Evolutionary conservation across 2,888 invertebrate genomes (phyloP).

Genomic region (Diplolepis rosae): DNA sequence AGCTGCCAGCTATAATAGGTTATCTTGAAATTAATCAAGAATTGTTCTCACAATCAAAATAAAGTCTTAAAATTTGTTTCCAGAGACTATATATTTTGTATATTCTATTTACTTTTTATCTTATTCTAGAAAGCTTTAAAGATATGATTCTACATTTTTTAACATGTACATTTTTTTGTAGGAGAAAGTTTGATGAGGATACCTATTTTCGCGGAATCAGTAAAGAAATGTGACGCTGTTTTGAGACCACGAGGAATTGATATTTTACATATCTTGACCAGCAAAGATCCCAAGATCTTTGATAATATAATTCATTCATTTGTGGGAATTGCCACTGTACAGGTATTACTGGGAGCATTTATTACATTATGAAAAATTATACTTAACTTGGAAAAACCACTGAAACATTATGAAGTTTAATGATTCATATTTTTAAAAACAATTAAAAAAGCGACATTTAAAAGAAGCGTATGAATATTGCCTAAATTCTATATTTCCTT

Average conservation of each 20-base stretch:
- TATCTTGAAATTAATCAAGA: not conserved
- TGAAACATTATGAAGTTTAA: too few relatives aligned
- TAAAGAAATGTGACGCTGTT: slow-evolving; percentile 78
- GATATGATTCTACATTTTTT: too few relatives aligned
- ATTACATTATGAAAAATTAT: slow-evolving; percentile 21
- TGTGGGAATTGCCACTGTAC: slow-evolving; percentile 85
- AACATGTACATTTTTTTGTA: slow-evolving; percentile 26
- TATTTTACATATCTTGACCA: slow-evolving; percentile 79
- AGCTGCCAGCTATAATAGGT: not conserved
- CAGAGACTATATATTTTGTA: too few relatives aligned
- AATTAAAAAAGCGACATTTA: too few relatives aligned
- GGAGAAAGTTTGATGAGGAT: slow-evolving; percentile 76
- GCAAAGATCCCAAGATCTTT: slow-evolving; percentile 78
- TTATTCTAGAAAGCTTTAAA: too few relatives aligned
- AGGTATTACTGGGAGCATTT: slow-evolving; percentile 57
- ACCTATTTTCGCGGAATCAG: slow-evolving; percentile 77
- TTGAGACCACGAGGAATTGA: slow-evolving; percentile 80
- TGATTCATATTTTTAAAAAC: too few relatives aligned
- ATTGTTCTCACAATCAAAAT: too few relatives aligned
- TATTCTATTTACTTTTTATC: too few relatives aligned
- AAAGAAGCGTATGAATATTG: too few relatives aligned
- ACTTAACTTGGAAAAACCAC: slow-evolving; percentile 73
- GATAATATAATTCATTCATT: slow-evolving; percentile 83
- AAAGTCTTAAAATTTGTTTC: too few relatives aligned
- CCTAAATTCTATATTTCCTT: too few relatives aligned